Conservation (phyloP, 64 coral and sea anemone genomes). For the Montipora sp. region DNA sequence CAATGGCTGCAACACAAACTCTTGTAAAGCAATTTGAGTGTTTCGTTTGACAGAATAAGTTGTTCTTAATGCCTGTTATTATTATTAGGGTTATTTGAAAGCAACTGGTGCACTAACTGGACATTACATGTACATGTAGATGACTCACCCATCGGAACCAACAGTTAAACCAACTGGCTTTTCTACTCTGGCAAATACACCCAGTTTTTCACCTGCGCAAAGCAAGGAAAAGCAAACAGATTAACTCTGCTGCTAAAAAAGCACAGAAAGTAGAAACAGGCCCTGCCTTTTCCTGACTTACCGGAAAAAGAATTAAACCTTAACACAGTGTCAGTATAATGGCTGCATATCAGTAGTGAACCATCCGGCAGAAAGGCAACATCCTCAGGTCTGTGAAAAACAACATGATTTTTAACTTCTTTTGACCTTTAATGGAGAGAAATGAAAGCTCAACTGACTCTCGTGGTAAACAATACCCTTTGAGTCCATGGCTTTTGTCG, state of each 20-base stretch:
- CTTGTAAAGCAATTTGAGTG: too few species aligned
- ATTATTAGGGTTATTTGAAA: too few species aligned
- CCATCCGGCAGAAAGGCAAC: conserved; percentile 77
- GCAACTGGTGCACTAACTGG: too few species aligned
- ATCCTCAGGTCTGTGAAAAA: conserved; percentile 84
- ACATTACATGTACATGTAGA: not conserved
- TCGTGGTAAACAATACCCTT: conserved; percentile 32
- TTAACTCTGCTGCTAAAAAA: not conserved
- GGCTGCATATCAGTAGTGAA: conserved; percentile 76
- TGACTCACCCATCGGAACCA: conserved; percentile 70
- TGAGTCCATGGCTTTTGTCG: conserved; percentile 58
- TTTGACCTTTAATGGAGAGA: too few species aligned
- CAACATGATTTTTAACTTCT: not conserved
- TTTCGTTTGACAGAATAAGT: too few species aligned
- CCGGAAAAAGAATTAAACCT: conserved; percentile 66
- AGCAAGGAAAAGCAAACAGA: not conserved
- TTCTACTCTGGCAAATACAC: conserved; percentile 85
- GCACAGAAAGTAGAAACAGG: too few species aligned
- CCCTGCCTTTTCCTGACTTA: not conserved
- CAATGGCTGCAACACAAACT: too few species aligned
- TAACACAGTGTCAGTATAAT: conserved; percentile 77
- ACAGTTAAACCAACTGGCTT: conserved; percentile 87
- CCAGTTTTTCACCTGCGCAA: conserved; percentile 63
- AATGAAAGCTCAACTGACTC: not conserved
- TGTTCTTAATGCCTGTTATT: too few species aligned